Conservation (phyloP, 30 jellyfish, hydroid and myxozoan genomes). For the Aurelia sp. region DNA sequence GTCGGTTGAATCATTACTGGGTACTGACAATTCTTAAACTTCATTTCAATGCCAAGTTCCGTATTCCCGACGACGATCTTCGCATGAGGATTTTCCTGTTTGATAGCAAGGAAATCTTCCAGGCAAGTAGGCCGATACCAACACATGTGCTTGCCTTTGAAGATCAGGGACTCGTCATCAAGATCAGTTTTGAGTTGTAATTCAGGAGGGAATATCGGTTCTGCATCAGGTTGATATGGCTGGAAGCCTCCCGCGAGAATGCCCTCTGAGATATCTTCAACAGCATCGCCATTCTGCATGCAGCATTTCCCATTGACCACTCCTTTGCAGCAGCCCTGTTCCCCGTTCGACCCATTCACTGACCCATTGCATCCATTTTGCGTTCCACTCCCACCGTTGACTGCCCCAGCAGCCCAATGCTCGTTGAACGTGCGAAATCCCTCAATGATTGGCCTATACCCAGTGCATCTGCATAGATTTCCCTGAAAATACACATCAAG, state of each 20-base stretch:
- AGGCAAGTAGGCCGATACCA: constrained; percentile 42
- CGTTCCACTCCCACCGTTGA: not conserved
- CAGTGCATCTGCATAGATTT: constrained; percentile 63
- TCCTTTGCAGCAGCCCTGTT: constrained; percentile 20
- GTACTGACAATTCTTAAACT: constrained; percentile 35
- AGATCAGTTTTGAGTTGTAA: constrained; percentile 24
- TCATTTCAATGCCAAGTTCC: constrained; percentile 34
- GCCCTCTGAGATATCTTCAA: not conserved
- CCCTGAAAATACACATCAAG: constrained; percentile 53
- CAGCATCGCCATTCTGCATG: not conserved
- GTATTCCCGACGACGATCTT: constrained; percentile 30
- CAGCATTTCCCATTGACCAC: constrained; percentile 32
- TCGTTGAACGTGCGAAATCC: constrained; percentile 60
- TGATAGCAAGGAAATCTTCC: not conserved
- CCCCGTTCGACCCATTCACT: too few species aligned
- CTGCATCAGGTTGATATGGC: constrained; percentile 20
- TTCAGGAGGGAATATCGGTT: constrained; percentile 65
- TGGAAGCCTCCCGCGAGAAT: not conserved
- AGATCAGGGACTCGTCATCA: constrained; percentile 28
- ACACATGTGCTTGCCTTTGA: constrained; percentile 8
- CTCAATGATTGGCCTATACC: constrained; percentile 62
- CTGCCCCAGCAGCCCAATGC: not conserved
- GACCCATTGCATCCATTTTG: too few species aligned
- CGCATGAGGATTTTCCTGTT: constrained; percentile 36
- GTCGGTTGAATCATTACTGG: constrained; percentile 43